Conservation (phyloP, 2,797 vertebrate species). For the Poeciliopsis infans region DNA sequence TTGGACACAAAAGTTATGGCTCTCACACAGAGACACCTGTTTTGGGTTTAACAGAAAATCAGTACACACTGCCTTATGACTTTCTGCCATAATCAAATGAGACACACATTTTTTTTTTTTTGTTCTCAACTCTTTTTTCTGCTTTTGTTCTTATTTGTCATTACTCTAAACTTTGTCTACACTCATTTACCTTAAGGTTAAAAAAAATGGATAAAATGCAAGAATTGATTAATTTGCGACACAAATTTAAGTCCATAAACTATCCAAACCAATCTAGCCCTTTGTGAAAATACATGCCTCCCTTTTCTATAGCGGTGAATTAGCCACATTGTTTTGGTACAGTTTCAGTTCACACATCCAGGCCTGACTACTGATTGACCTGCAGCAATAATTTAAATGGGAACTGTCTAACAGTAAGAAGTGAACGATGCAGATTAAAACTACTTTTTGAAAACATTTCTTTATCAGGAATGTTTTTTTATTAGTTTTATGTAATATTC, state of each 20-base stretch:
- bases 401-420: not conserved
- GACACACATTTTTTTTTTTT: not conserved
- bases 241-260: not conserved
- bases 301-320: not conserved
- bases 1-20: slow-evolving; percentile 28
- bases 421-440: not conserved
- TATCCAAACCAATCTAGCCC: not conserved
- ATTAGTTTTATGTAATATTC: not conserved
- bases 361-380: not conserved
- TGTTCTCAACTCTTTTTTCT: not conserved
- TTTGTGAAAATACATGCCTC: not conserved
- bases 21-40: slow-evolving; percentile 5
- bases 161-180: not conserved
- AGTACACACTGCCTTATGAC: not conserved
- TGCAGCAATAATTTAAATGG: not conserved
- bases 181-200: not conserved
- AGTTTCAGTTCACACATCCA: not conserved
- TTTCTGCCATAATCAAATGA: not conserved
- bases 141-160: not conserved
- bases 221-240: slow-evolving; percentile 19
- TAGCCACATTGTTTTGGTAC: not conserved
- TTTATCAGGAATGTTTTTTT: not conserved
- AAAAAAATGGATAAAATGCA: slow-evolving; percentile 17
- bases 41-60: not conserved
- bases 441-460: not conserved